These are phyloP conservation scores for Caenorhabditis inopinata DNA, from an alignment of 1,140 invertebrate genomes.

Conservation along the genomic window DNA sequence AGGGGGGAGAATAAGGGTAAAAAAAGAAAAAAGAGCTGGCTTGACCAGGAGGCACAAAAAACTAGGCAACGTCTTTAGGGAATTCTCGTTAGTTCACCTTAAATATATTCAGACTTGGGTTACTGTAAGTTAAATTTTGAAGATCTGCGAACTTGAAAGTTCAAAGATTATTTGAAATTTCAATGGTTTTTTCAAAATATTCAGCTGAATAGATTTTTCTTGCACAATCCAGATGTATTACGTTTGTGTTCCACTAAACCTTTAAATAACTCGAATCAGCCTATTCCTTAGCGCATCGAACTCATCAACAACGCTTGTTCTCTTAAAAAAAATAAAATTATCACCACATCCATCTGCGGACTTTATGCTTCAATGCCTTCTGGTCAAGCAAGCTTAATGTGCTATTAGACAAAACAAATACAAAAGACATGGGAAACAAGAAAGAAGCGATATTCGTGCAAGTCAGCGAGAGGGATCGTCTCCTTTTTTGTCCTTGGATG, in stretches of 20 bases:
- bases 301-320: not conserved
- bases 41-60: constrained; percentile 11
- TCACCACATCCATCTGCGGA: constrained; percentile 33
- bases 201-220: too few species aligned
- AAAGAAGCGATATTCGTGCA: not conserved
- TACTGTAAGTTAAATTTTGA: too few species aligned
- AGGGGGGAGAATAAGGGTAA: constrained; percentile 15
- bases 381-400: constrained; percentile 27
- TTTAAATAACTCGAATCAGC: too few species aligned
- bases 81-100: too few species aligned
- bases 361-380: constrained; percentile 21
- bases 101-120: too few species aligned
- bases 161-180: too few species aligned
- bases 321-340: constrained; percentile 15
- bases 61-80: not conserved
- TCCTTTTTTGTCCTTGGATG: constrained; percentile 28
- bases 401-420: constrained; percentile 31
- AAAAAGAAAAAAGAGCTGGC: constrained; percentile 24
- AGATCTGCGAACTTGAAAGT: too few species aligned
- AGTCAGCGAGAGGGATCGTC: not conserved
- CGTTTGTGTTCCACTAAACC: too few species aligned
- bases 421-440: constrained; percentile 30
- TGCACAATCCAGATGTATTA: too few species aligned
- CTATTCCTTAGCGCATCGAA: too few species aligned
- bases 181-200: too few species aligned